Conservation (phyloP, 2,797 vertebrate genomes). For the Alfaro cultratus region DNA sequence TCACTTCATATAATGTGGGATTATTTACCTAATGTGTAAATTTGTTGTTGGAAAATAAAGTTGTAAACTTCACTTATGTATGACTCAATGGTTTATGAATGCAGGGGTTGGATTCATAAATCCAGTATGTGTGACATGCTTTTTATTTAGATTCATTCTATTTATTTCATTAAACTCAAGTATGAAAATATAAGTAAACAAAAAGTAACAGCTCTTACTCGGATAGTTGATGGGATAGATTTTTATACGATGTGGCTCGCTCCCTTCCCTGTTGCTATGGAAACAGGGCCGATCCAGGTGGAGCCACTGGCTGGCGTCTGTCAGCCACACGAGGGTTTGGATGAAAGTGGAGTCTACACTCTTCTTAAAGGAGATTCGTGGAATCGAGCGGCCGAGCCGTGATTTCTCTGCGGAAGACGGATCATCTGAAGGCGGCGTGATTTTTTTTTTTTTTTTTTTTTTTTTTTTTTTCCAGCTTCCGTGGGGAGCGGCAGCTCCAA, state of each 20-base stretch:
- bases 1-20: background rate
- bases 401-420: background rate
- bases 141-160: background rate
- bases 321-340: slow-evolving; percentile 82
- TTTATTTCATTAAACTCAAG: background rate
- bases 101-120: background rate
- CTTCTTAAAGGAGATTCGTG: slow-evolving; percentile 5
- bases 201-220: background rate
- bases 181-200: background rate
- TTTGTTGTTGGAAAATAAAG: background rate
- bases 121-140: background rate
- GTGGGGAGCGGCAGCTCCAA: background rate
- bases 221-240: background rate
- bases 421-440: background rate
- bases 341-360: slow-evolving; percentile 65
- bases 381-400: background rate
- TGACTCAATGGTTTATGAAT: background rate
- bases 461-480: background rate
- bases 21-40: background rate
- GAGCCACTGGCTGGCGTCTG: slow-evolving; percentile 80
- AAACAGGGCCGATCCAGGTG: slow-evolving; percentile 84
- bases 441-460: too few relatives aligned
- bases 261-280: slow-evolving; percentile 77
- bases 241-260: background rate
- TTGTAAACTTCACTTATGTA: background rate